Evolutionary conservation across 2,888 invertebrate species (phyloP), one percentile per base, ranked within the genome.

Genomic region (Agrilus biguttatus): DNA sequence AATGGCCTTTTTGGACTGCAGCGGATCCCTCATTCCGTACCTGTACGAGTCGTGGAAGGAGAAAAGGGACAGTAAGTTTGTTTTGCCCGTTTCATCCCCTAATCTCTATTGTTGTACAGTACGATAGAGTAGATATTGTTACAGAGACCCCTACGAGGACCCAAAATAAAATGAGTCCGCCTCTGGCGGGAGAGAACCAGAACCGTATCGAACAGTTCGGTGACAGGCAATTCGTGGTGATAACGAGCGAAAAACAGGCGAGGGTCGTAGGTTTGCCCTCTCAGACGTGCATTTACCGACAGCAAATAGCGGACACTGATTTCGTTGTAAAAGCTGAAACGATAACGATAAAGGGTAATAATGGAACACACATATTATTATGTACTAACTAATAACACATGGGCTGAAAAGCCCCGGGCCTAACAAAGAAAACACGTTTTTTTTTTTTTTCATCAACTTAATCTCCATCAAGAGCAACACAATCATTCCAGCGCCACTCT

Each of bases 1-100:
- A 52, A 87, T 96, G 80, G 88, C 91, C 51, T 97, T 98, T 73
- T 75, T 98, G 65, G 96, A 98, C 74, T 88, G 87, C 64, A 88
- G 84, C 62, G 96, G 96, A 61, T 81, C 86, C 61, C 76, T 96
- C 55, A 84, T 96, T 62, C 87, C 89, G 47, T 84, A 86, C 61
- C 81, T 88, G 36, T 88, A 80, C 61, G 95, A 95, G 68, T 78
- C 84, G 55, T 97, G 95, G 93, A 75, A 74, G 67, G 82, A 83
- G 52, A 62, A 57, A 39, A 46, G 41, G 45, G 51, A 52, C 37
- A 45, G 50, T 52, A 45, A 48, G 51, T 46, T 34, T 13, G 51
- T 46, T 34, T 13, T 10, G 4, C 36, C 3, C 10, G 4, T 32
- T 39, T 14, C 17, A 2, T 17, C 4, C 17, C n/a, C 2, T 19